Base-by-base conservation (phyloP, 2,113 vertebrate genomes). In the Aphyosemion australe region DNA sequence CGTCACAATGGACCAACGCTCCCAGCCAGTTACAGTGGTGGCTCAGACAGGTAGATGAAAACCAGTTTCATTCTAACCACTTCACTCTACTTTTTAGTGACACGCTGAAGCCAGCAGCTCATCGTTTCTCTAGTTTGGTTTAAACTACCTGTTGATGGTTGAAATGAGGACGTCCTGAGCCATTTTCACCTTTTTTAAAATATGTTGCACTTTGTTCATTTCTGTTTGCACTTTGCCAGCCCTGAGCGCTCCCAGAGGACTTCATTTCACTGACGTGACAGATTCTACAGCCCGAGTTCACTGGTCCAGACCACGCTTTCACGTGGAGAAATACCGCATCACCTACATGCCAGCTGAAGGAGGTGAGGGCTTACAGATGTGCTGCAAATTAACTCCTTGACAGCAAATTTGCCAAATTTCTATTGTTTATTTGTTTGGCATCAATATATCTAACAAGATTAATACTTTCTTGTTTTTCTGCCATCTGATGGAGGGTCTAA, bases 231-330 rank as follows among this genome's bases (percentile, higher is more conserved):
- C 54, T 62, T 18, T 54, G 21, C 14, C 76, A 99, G 97, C 86
- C 41, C 88, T 99, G 69, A 94, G 94, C 37, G 89, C 93, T 70
- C 96, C 94, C 0, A 93, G 87, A 71, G 94, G 93, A 50, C 90
- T 99, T 41, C 70, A 73, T 4, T 99, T 99, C 89, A 93, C 95
- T 1, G 95, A 98, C 16, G 91, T 97, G 86, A 96, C 93, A 0
- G 95, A 97, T 72, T 94, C 93, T 1, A 86, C 95, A 0, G 94
- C 95, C 6, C 76, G 92, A 0, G 94, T 96, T 78, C 93, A 91
- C 85, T 99, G 97, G 97, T 90, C 85, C 3, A 76, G 85, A 0
- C 94, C 95, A 7, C 87, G 70, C 6, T 76, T 84, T 46, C 87
- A 84, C 0, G 95, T 96, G 69, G 95, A 97, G 13, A 94, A 21